A percentile compares a stretch with the other conserved stretches of the same genome.
Conservation (phyloP, 2,797 vertebrate genomes). For the Chrosomus eos region DNA sequence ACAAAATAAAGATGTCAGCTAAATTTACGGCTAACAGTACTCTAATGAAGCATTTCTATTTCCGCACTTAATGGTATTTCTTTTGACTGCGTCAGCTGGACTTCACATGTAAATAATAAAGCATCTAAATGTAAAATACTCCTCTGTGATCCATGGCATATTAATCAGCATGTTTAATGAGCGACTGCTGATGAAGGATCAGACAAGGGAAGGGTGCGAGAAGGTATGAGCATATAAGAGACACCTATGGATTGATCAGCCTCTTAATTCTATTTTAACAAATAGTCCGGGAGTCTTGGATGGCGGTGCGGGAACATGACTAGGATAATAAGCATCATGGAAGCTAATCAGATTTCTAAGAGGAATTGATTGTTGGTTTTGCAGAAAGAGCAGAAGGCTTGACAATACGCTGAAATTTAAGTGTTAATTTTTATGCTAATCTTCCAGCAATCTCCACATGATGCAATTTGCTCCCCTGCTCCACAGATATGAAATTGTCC, state of each 20-base stretch:
- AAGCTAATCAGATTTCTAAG: slow-evolving; percentile 99
- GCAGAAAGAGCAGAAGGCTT: slow-evolving; percentile 92
- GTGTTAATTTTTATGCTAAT: slow-evolving; percentile 99
- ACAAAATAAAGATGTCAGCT: background rate
- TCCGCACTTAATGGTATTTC: slow-evolving; percentile 68
- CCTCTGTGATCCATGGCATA: slow-evolving; percentile 84
- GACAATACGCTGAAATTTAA: slow-evolving; percentile 99
- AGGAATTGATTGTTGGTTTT: slow-evolving; percentile 99
- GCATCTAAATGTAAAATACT: slow-evolving; percentile 85
- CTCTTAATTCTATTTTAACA: slow-evolving; percentile 95
- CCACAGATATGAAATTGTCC: slow-evolving; percentile 99
- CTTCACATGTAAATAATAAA: slow-evolving; percentile 85
- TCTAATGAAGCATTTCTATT: slow-evolving; percentile 5
- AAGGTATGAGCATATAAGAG: slow-evolving; percentile 86
- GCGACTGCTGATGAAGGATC: slow-evolving; percentile 85
- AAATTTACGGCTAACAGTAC: background rate
- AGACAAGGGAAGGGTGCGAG: slow-evolving; percentile 73
- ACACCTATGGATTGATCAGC: slow-evolving; percentile 96
- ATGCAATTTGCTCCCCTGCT: slow-evolving; percentile 94
- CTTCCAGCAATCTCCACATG: slow-evolving; percentile 94
- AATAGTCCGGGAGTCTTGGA: slow-evolving; percentile 89
- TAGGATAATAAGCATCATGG: slow-evolving; percentile 99
- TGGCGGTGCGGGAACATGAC: slow-evolving; percentile 92
- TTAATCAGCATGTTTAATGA: slow-evolving; percentile 92
- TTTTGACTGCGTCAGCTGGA: slow-evolving; percentile 72